Percentiles rank a stretch among this genome's conserved stretches.
Conservation (phyloP, 2,113 vertebrate species). For the Danio rerio region DNA sequence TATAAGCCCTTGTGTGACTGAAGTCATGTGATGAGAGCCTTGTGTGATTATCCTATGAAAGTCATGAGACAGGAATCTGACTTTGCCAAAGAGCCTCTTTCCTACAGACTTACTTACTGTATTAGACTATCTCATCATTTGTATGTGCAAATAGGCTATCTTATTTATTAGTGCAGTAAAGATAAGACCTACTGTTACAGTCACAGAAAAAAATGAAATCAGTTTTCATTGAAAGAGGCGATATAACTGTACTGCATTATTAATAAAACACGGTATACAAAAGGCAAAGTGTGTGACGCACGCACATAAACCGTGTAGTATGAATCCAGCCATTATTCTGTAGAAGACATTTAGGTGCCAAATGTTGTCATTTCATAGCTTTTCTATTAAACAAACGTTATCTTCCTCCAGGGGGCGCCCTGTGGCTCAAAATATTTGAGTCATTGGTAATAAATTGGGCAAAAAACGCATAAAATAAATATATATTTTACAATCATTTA, state of each 20-base stretch:
- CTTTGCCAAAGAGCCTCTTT: slow-evolving; percentile 3
- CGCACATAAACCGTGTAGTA: neutral
- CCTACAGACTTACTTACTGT: neutral
- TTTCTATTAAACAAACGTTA: neutral
- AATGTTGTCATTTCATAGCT: too few species aligned
- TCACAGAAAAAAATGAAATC: neutral
- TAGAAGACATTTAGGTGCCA: neutral
- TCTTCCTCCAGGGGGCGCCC: neutral
- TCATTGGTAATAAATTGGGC: neutral
- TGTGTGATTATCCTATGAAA: slow-evolving; percentile 52
- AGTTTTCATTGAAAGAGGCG: neutral
- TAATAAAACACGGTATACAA: neutral
- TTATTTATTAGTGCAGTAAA: neutral
- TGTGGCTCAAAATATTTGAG: neutral
- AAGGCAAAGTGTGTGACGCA: neutral
- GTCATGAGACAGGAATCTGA: slow-evolving; percentile 64
- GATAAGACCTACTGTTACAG: neutral
- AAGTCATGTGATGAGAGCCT: slow-evolving; percentile 53
- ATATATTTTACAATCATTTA: too few species aligned
- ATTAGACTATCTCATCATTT: neutral
- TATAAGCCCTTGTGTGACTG: neutral
- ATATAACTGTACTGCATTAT: too few species aligned
- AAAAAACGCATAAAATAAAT: too few species aligned
- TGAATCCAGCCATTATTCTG: neutral
- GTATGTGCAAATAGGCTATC: too few species aligned